Conservation (phyloP, 2,888 invertebrate genomes). For the Hirtodrosophila alboralis region DNA sequence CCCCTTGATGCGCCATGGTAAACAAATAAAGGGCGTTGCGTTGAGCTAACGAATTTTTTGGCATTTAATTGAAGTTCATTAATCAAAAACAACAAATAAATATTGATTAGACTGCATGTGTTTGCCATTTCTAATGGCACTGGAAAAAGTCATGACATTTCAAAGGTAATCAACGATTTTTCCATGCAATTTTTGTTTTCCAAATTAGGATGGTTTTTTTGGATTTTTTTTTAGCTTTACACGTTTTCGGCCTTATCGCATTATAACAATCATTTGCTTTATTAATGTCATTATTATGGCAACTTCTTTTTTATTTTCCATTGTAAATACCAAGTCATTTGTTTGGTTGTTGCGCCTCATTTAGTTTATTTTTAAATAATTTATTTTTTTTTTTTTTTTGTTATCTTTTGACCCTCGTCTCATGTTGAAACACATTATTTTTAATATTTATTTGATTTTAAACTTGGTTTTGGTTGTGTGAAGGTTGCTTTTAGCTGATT, state of each 20-base stretch:
- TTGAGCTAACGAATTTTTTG: constrained; percentile 31
- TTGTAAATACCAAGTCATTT: constrained; percentile 60
- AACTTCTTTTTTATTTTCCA: constrained; percentile 47
- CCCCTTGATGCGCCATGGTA: constrained; percentile 26
- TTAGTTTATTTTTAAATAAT: constrained; percentile 31
- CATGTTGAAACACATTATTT: constrained; percentile 33
- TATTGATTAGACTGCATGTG: constrained; percentile 47
- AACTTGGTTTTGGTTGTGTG: constrained; percentile 17
- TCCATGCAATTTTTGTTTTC: constrained; percentile 47
- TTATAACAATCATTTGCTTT: constrained; percentile 67
- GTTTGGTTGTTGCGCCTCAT: constrained; percentile 54
- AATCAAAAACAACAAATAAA: constrained; percentile 54
- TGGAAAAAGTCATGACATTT: constrained; percentile 63
- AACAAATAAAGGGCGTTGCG: constrained; percentile 49
- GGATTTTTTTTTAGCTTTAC: constrained; percentile 30
- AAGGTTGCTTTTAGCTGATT: constrained; percentile 30
- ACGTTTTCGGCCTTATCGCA: constrained; percentile 63
- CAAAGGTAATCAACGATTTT: constrained; percentile 59
- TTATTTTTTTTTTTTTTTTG: constrained; percentile 8
- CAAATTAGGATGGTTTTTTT: constrained; percentile 4
- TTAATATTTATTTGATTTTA: constrained; percentile 36
- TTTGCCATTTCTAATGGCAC: constrained; percentile 57
- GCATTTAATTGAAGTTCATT: constrained; percentile 70
- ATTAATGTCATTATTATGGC: constrained; percentile 73
- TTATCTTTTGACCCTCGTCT: constrained; percentile 41